Conservation (phyloP, 2,797 vertebrate genomes). For the Xenopus petersii region DNA sequence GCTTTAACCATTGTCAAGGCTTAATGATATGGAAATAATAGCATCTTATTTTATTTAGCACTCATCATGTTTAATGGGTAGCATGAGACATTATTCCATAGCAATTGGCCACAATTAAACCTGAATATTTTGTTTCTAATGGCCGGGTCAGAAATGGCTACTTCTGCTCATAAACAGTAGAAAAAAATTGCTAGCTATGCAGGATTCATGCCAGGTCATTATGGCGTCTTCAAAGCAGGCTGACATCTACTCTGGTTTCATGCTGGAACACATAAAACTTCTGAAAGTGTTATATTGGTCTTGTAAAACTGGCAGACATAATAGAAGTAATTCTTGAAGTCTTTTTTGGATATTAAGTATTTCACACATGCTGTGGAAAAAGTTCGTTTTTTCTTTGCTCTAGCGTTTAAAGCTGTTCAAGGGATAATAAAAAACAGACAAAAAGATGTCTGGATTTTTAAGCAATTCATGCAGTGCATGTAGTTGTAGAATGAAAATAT, state of each 20-base stretch:
- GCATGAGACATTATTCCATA: conserved; percentile 23
- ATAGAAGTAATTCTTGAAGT: conserved; percentile 55
- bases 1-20: background rate
- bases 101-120: conserved; percentile 36
- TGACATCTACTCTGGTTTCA: conserved; percentile 61
- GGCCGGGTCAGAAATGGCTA: conserved; percentile 52
- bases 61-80: conserved; percentile 43
- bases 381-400: conserved; percentile 29
- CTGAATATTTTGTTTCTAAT: conserved; percentile 42
- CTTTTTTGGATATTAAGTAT: conserved; percentile 56
- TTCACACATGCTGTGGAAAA: conserved; percentile 62
- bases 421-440: conserved; percentile 67
- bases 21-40: conserved; percentile 20
- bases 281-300: conserved; percentile 60
- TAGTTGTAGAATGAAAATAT: conserved; percentile 2
- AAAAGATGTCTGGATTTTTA: conserved; percentile 52
- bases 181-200: conserved; percentile 62
- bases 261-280: conserved; percentile 66
- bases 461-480: conserved; percentile 52
- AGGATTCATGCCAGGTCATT: conserved; percentile 58
- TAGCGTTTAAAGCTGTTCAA: conserved; percentile 52
- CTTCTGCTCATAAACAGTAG: conserved; percentile 56
- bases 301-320: conserved; percentile 63
- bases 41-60: conserved; percentile 35
- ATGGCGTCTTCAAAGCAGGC: conserved; percentile 62